Base-by-base conservation (phyloP, 2,797 vertebrate species). In the Rhinogobio ventralis region DNA sequence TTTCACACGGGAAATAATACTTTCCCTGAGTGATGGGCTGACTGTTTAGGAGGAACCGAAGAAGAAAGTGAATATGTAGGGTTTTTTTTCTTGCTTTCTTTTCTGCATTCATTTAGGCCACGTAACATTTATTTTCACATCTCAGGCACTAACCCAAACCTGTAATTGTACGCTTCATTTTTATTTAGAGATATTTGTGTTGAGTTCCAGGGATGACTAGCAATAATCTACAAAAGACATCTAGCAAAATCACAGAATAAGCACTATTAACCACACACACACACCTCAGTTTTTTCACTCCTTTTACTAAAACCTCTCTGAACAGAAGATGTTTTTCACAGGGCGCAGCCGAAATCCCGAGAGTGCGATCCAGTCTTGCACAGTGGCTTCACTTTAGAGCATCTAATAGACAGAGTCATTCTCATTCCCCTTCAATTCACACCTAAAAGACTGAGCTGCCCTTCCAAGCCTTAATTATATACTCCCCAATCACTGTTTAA, bases 401-500 rank as follows among this genome's bases (percentile, higher is more conserved):
- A 86, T 77, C 92, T 94, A 94, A 94, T 94, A 91, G 94, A 94
- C 92, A 93, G 89, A 91, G 91, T 91, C 91, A 86, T 92, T 92
- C 88, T 94, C 93, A 93, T 93, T 94, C 93, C 86, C 91, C 88
- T 92, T 92, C 92, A 93, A 92, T 93, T 94, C 92, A 91, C 92
- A 91, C 90, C 92, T 91, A 93, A 94, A 94, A 93, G 94, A 92
- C 93, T 93, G 90, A 91, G 89, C 91, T 91, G 89, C 89, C 91
- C 93, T 93, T 93, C 90, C 89, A 87, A 89, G 85, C 90, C 90
- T 95, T 94, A 93, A 95, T 94, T 94, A 94, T 92, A 93, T 76
- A 90, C 91, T 86, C 92, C 81, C 91, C 92, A 93, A 94, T 95
- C 94, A 93, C 90, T 88, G 90, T 86, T 92, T 93, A 93, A 94